phyloP scores from a whole-genome alignment of 2,888 invertebrate species.

The Callosobruchus maculatus region DNA sequence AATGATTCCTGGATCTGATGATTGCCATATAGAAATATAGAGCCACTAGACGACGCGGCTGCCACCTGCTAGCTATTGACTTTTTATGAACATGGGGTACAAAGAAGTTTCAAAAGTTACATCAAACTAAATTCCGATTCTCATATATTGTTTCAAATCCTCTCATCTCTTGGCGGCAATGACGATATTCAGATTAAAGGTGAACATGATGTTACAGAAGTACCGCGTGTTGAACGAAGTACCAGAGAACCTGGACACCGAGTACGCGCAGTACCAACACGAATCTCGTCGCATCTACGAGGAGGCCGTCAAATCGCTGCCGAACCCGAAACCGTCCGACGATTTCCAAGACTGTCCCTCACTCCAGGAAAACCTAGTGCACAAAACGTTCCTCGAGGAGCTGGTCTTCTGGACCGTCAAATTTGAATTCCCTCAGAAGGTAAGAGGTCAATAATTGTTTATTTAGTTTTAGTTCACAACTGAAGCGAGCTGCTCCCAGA shows the following conservation, averaged over 20 bases:
- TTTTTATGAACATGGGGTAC: no score
- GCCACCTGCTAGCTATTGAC: no score
- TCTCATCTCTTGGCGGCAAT: no score
- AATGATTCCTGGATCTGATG: no score
- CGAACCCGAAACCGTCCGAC: slow-evolving; percentile 65
- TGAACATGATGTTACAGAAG: slow-evolving; percentile 53
- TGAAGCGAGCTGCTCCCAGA: no score
- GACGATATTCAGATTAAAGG: no score
- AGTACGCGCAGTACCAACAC: slow-evolving; percentile 69
- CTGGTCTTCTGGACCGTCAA: slow-evolving; percentile 97
- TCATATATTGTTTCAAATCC: no score
- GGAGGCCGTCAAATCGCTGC: slow-evolving; percentile 76
- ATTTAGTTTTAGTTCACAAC: no score
- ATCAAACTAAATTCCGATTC: no score
- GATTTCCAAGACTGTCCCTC: slow-evolving; percentile 79
- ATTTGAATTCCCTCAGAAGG: slow-evolving; percentile 94
- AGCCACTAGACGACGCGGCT: no score
- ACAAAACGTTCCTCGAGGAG: slow-evolving; percentile 87
- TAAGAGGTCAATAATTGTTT: background rate
- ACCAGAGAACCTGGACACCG: slow-evolving; percentile 60
- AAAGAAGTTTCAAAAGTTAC: no score
- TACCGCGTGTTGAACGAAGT: slow-evolving; percentile 68
- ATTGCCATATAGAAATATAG: no score
- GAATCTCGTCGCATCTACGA: slow-evolving; percentile 74
- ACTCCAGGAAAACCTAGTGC: slow-evolving; percentile 72